Evolutionary conservation across 2,113 vertebrate genomes (phyloP).

Genomic region (Pedetes capensis): DNA sequence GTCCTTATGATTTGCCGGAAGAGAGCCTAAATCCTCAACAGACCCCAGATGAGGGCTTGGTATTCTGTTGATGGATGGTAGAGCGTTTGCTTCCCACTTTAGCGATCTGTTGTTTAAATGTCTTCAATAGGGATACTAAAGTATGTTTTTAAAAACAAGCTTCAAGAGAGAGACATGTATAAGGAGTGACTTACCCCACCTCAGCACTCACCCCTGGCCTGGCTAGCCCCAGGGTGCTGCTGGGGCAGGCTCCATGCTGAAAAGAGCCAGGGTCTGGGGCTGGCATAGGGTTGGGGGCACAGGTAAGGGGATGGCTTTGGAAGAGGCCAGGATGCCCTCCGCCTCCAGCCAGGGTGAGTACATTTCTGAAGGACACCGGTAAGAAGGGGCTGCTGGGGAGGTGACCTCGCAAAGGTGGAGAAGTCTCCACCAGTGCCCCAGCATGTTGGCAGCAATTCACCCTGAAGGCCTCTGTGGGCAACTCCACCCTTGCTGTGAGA

Average conservation of each 20-base stretch:
- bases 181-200: too few species aligned
- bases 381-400: too few species aligned
- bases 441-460: too few species aligned
- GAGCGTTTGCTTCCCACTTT: background rate
- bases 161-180: too few species aligned
- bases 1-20: background rate
- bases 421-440: too few species aligned
- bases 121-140: background rate
- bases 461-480: too few species aligned
- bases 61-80: background rate
- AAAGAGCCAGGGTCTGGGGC: too few species aligned
- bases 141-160: background rate
- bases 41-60: background rate
- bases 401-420: too few species aligned
- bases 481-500: too few species aligned
- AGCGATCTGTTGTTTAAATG: background rate
- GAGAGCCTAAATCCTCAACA: background rate
- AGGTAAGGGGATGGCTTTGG: background rate
- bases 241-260: fast-evolving
- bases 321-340: background rate
- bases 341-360: background rate
- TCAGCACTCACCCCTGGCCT: background rate
- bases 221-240: background rate
- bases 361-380: background rate
- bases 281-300: background rate